Percentiles rank a stretch among this genome's conserved stretches.
Evolutionary conservation across 1,140 invertebrate genomes (phyloP).

Genomic region (Latrodectus geometricus): DNA sequence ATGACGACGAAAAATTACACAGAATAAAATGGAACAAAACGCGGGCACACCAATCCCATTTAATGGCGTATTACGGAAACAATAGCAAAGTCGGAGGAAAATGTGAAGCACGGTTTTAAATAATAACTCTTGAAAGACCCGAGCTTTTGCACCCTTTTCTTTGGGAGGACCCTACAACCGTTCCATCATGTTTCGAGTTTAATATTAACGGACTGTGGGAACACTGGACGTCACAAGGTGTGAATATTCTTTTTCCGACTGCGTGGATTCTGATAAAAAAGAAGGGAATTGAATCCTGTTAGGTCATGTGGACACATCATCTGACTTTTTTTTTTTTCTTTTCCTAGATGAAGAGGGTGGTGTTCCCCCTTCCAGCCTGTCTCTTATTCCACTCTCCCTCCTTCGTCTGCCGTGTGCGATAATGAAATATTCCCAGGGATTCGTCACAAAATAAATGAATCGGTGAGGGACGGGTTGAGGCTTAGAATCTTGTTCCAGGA

Average conservation of each 20-base stretch:
- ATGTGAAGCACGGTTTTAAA: slow-evolving; percentile 5
- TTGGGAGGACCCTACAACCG: slow-evolving; percentile 9
- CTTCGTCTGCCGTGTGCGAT: not conserved
- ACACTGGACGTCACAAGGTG: slow-evolving; percentile 9
- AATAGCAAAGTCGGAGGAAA: not conserved
- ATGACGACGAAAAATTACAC: too few species aligned
- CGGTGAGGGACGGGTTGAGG: slow-evolving; percentile 1
- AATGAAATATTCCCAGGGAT: slow-evolving; percentile 10
- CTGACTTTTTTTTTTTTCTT: slow-evolving; percentile 42
- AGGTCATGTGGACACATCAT: slow-evolving; percentile 52
- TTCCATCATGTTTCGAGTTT: slow-evolving; percentile 39
- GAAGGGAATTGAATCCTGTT: slow-evolving; percentile 23
- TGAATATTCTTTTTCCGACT: slow-evolving; percentile 29
- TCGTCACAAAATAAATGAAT: not conserved
- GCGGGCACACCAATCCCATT: not conserved
- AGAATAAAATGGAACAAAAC: too few species aligned
- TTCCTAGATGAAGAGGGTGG: not conserved
- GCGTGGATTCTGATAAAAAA: slow-evolving; percentile 37
- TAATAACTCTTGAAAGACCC: slow-evolving; percentile 16
- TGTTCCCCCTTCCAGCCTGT: not conserved
- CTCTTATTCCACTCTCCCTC: not conserved
- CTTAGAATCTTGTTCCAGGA: not conserved
- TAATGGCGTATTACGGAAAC: slow-evolving; percentile 24
- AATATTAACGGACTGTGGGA: slow-evolving; percentile 34
- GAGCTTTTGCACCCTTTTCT: slow-evolving; percentile 8